These are phyloP conservation scores for Gambelia wislizenii DNA, from an alignment of 2,797 vertebrate genomes.

Conservation along the genomic window DNA sequence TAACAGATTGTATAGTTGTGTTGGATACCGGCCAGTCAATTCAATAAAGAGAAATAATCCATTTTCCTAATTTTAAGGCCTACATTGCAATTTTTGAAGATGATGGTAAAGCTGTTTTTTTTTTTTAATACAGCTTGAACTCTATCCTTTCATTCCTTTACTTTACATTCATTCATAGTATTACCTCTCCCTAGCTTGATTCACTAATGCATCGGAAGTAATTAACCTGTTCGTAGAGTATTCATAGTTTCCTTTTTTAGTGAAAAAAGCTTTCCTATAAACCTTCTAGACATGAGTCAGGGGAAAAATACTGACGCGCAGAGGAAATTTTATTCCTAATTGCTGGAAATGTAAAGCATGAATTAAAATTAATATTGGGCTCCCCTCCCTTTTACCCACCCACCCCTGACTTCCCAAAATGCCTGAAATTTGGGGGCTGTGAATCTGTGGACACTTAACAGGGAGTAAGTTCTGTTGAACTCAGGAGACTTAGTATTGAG, in stretches of 20 bases:
- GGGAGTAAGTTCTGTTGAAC: not conserved
- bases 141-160: conserved; percentile 41
- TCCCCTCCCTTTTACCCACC: not conserved
- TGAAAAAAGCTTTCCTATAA: not conserved
- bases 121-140: not conserved
- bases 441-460: not conserved
- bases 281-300: conserved; percentile 21
- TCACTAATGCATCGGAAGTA: not conserved
- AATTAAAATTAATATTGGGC: not conserved
- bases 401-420: not conserved
- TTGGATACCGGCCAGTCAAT: conserved; percentile 1
- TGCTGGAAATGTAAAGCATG: not conserved
- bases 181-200: conserved; percentile 40
- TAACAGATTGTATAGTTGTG: not conserved
- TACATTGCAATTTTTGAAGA: conserved; percentile 30
- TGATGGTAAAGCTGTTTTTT: conserved; percentile 17
- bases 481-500: not conserved
- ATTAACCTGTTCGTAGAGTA: conserved; percentile 9
- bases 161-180: conserved; percentile 32
- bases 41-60: not conserved
- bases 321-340: conserved; percentile 1
- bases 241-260: conserved; percentile 27
- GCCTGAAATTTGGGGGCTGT: not conserved
- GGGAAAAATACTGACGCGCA: not conserved
- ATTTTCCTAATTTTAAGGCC: conserved; percentile 47